A percentile compares a stretch with the other conserved stretches of the same genome.
These are phyloP conservation scores for Pristionchus fissidentatus DNA, from an alignment of 2,888 invertebrate species.

Conservation along the genomic window DNA sequence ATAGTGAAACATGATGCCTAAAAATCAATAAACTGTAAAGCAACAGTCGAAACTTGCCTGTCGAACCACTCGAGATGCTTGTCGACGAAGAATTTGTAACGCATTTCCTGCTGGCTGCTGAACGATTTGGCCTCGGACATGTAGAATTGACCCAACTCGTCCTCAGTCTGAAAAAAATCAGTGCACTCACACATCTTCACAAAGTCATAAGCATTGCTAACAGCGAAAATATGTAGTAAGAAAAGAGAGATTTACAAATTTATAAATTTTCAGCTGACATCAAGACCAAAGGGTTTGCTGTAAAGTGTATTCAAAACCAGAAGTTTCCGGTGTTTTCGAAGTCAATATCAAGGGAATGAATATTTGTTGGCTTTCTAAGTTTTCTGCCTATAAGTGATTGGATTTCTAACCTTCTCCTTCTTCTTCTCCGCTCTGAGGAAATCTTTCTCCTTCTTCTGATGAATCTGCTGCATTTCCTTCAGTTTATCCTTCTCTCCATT, in stretches of 20 bases:
- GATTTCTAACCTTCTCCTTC: constrained; percentile 21
- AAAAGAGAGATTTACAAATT: no score
- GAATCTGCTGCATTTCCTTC: constrained; percentile 28
- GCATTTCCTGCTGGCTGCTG: constrained; percentile 59
- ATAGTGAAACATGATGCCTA: neutral
- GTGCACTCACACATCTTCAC: no score
- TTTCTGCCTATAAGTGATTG: neutral
- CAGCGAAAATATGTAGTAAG: no score
- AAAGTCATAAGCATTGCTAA: no score
- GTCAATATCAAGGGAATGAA: no score
- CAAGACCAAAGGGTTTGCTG: no score
- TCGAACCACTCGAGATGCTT: constrained; percentile 60
- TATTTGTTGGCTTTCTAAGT: no score
- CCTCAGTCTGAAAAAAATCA: constrained; percentile 50
- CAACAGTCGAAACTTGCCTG: no score
- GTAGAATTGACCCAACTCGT: constrained; percentile 54
- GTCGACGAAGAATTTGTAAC: constrained; percentile 64
- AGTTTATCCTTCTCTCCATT: constrained; percentile 49
- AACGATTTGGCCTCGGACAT: constrained; percentile 54
- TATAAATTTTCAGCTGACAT: no score
- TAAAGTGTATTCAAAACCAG: no score
- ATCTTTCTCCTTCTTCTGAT: constrained; percentile 46
- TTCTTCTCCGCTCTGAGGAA: constrained; percentile 41
- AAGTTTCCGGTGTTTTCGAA: no score
- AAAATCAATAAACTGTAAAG: neutral